Evolutionary conservation across 2,113 vertebrate genomes (phyloP).

Genomic region (Collichthys lucidus): DNA sequence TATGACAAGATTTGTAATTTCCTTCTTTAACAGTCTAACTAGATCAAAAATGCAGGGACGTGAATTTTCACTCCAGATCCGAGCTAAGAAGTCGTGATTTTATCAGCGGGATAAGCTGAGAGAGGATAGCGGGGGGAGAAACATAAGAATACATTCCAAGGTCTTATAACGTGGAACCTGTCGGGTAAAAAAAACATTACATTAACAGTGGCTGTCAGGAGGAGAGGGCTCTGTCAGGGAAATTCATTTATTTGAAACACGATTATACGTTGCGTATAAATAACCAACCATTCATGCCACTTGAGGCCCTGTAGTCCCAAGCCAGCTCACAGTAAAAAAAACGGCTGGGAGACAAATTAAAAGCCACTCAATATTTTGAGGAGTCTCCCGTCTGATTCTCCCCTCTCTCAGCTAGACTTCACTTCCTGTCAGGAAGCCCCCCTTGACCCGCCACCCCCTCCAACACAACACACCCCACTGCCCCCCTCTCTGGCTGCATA

Average conservation of each 20-base stretch:
- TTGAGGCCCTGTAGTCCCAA: slow-evolving; percentile 28
- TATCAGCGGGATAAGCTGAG: slow-evolving; percentile 60
- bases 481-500: slow-evolving; percentile 84
- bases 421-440: slow-evolving; percentile 95
- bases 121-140: slow-evolving; percentile 49
- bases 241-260: slow-evolving; percentile 73
- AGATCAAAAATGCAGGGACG: slow-evolving; percentile 28
- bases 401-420: slow-evolving; percentile 80
- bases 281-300: slow-evolving; percentile 32
- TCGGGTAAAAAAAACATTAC: slow-evolving; percentile 68
- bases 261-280: slow-evolving; percentile 71
- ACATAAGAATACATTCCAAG: slow-evolving; percentile 66
- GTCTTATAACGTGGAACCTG: slow-evolving; percentile 61
- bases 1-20: slow-evolving; percentile 9
- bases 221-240: slow-evolving; percentile 42
- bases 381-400: slow-evolving; percentile 82
- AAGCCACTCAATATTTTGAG: slow-evolving; percentile 86
- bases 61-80: slow-evolving; percentile 42
- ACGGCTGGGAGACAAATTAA: slow-evolving; percentile 88
- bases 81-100: slow-evolving; percentile 43
- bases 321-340: slow-evolving; percentile 82
- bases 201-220: slow-evolving; percentile 49
- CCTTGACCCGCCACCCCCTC: slow-evolving; percentile 60
- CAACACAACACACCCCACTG: slow-evolving; percentile 57
- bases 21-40: slow-evolving; percentile 15